Evolutionary conservation across 2,797 vertebrate genomes (phyloP).

Genomic region (Nasua narica): DNA sequence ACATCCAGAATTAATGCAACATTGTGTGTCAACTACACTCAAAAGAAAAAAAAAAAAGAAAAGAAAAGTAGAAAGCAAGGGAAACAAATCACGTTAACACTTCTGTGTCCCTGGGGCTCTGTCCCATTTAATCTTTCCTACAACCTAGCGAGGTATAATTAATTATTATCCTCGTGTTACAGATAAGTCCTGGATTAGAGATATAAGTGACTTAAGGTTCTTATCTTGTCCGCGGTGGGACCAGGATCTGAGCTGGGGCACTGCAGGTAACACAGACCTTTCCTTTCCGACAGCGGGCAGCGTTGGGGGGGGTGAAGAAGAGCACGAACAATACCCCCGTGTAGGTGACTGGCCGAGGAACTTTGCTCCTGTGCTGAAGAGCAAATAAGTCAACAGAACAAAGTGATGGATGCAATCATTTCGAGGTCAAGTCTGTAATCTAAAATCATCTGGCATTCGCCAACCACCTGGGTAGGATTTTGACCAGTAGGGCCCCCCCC

Average conservation of each 20-base stretch:
- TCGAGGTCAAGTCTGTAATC: background rate
- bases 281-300: rapidly evolving
- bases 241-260: background rate
- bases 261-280: background rate
- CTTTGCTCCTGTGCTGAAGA: background rate
- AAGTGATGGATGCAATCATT: background rate
- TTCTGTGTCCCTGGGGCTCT: background rate
- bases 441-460: background rate
- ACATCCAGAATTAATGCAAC: background rate
- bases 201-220: background rate
- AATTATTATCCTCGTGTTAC: background rate
- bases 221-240: background rate
- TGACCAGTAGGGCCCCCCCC: background rate
- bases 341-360: background rate
- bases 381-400: background rate
- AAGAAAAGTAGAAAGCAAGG: background rate
- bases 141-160: background rate
- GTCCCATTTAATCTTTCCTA: background rate
- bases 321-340: background rate
- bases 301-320: rapidly evolving
- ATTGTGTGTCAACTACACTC: background rate
- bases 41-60: background rate
- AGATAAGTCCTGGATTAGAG: background rate
- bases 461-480: background rate
- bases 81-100: background rate